phyloP scores from a whole-genome alignment of 1,140 invertebrate genomes.

The Pseudomyrmex gracilis region DNA sequence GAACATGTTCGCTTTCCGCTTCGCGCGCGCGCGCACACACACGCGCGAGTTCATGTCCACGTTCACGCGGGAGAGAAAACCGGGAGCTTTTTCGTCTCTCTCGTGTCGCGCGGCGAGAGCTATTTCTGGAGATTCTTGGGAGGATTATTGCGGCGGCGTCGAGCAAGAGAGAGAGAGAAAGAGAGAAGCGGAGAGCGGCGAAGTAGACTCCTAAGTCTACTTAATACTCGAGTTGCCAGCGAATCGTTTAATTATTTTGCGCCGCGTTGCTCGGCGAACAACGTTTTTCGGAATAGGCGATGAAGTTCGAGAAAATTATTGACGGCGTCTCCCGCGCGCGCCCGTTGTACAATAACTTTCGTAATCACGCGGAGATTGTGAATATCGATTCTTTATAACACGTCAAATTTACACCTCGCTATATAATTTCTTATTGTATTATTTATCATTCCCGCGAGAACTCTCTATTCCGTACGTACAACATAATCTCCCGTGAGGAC shows the following conservation, averaged over 20 bases:
- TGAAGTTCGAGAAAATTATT: conserved; percentile 33
- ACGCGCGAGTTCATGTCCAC: background rate
- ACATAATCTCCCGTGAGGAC: background rate
- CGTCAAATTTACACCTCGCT: too few relatives aligned
- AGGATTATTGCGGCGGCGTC: conserved; percentile 66
- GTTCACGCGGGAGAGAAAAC: too few relatives aligned
- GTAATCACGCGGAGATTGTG: background rate
- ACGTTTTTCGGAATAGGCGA: conserved; percentile 43
- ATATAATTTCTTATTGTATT: too few relatives aligned
- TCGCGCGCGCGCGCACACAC: background rate
- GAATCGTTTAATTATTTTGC: conserved; percentile 69
- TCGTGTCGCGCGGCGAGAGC: conserved; percentile 33
- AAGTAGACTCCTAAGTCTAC: conserved; percentile 66
- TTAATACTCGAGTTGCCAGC: conserved; percentile 58
- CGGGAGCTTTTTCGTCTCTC: background rate
- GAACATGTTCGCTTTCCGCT: conserved; percentile 10
- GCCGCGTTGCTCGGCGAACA: conserved; percentile 44
- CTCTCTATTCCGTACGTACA: background rate
- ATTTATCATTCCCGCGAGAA: too few relatives aligned
- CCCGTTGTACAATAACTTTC: conserved; percentile 1
- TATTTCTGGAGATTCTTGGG: conserved; percentile 63
- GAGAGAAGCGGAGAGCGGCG: conserved; percentile 44
- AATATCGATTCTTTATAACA: too few relatives aligned
- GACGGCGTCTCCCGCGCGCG: background rate
- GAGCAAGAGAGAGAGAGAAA: too few relatives aligned